These are phyloP conservation scores for Trinorchestia longiramus DNA, from an alignment of 1,140 invertebrate species.

Conservation along the genomic window DNA sequence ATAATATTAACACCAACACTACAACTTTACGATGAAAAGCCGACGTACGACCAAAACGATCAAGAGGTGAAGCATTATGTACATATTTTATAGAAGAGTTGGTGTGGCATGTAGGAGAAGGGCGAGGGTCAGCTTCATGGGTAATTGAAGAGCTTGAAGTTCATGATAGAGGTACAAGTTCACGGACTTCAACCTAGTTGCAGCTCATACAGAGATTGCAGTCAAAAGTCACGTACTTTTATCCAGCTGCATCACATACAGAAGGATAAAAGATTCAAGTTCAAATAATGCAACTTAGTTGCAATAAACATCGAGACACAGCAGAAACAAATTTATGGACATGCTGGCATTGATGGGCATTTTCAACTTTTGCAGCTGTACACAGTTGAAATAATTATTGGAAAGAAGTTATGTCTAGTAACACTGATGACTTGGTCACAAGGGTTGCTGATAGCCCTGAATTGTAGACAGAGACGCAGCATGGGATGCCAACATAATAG, in stretches of 20 bases:
- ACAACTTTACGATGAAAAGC: slow-evolving; percentile 34
- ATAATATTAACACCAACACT: slow-evolving; percentile 31
- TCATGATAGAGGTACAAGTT: neutral
- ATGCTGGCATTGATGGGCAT: neutral
- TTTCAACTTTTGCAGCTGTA: neutral
- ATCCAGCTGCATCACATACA: neutral
- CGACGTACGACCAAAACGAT: neutral
- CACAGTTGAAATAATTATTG: neutral
- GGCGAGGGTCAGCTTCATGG: neutral
- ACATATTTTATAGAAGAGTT: neutral
- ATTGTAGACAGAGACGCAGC: neutral
- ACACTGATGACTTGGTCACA: neutral
- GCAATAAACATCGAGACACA: neutral
- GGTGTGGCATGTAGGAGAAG: neutral
- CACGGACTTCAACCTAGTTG: neutral
- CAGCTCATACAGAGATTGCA: neutral
- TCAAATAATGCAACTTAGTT: neutral
- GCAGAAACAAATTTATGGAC: neutral
- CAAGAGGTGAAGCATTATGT: neutral
- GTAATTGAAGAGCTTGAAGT: neutral
- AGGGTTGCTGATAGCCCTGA: neutral
- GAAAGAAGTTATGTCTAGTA: neutral
- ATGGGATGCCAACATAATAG: neutral
- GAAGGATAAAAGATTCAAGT: neutral
- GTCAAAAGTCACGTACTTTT: neutral